Base-by-base conservation (phyloP, 53 echinoderm and acorn worm genomes). In the Astropecten irregularis region DNA sequence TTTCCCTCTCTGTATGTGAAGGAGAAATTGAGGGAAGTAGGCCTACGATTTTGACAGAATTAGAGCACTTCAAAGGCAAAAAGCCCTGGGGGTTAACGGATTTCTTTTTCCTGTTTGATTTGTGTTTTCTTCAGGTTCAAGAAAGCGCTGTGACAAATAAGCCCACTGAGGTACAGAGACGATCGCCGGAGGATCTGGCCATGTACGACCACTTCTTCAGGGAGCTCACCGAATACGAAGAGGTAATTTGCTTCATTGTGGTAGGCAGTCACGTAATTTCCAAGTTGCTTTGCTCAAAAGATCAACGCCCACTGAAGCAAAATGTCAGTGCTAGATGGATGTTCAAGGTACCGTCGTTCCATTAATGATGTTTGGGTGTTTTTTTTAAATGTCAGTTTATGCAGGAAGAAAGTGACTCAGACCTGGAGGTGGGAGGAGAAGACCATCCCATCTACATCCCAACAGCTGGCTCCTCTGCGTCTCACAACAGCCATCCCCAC, bases 211-310 rank as follows among this genome's bases (percentile, higher is more conserved):
- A 89, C 21, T 96, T 93, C 87, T 96, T 96, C 86, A 73, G 67
- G 11, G 97, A 96, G 64, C 74, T 96, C 58, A 82, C 85, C 15
- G 97, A 96, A 19, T 96, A 90, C 84, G 93, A 93, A 83, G 97
- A 94, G 90, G 97, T 94, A 83, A 53, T 6, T 34, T n/a, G n/a
- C n/a, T n/a, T 14, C 4, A 3, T 59, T 26, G 31, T 31, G 28
- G 11, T 31, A 27, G 2, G 13, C 27, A 31, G 1, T 0, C 16
- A 15, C 16, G 27, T 29, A 0, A 1, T 21, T 54, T 54, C 55
- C 55, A 21, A 19, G 9, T 55, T 20, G 1, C 26, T 10, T 59
- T 0, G n/a, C n/a, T n/a, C n/a, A n/a, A n/a, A n/a, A n/a, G n/a
- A n/a, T n/a, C n/a, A n/a, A n/a, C n/a, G n/a, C n/a, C n/a, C n/a